A percentile compares a stretch with the other conserved stretches of the same genome.
These are phyloP conservation scores for Murina feae DNA, from an alignment of 2,113 vertebrate genomes.

Conservation along the genomic window DNA sequence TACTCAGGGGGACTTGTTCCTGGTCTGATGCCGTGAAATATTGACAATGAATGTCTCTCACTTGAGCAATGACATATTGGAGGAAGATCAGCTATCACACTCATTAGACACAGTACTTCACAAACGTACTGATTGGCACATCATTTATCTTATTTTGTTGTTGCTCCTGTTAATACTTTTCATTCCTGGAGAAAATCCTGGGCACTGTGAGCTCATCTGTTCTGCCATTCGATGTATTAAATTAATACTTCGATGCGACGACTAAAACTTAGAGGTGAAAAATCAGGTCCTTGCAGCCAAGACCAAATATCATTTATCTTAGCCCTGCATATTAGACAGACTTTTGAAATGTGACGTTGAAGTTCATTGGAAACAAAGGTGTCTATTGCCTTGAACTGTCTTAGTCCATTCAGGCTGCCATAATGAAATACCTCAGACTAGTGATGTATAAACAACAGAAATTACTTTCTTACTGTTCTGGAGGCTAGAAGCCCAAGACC, in stretches of 20 bases:
- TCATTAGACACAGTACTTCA: neutral
- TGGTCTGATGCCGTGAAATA: neutral
- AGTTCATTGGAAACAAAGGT: neutral
- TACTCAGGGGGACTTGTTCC: neutral
- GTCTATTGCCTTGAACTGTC: neutral
- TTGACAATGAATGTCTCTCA: neutral
- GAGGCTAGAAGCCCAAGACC: neutral
- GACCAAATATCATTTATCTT: conserved; percentile 44
- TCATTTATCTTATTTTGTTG: conserved; percentile 35
- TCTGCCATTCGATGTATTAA: conserved; percentile 39
- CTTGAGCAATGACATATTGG: neutral
- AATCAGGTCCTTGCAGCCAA: conserved; percentile 50
- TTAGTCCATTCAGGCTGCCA: neutral
- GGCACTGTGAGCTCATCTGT: conserved; percentile 25
- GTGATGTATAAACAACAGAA: neutral
- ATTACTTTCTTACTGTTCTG: neutral
- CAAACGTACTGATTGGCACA: neutral
- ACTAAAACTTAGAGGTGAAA: conserved; percentile 44
- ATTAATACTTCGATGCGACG: neutral
- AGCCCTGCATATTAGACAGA: neutral
- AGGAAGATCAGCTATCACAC: neutral
- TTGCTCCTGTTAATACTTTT: conserved; percentile 32
- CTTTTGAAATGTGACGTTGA: conserved; percentile 43
- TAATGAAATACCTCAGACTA: neutral
- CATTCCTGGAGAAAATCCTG: conserved; percentile 39